Base-by-base conservation (phyloP, 1,140 invertebrate species). In the Lutraria rhynchaena region DNA sequence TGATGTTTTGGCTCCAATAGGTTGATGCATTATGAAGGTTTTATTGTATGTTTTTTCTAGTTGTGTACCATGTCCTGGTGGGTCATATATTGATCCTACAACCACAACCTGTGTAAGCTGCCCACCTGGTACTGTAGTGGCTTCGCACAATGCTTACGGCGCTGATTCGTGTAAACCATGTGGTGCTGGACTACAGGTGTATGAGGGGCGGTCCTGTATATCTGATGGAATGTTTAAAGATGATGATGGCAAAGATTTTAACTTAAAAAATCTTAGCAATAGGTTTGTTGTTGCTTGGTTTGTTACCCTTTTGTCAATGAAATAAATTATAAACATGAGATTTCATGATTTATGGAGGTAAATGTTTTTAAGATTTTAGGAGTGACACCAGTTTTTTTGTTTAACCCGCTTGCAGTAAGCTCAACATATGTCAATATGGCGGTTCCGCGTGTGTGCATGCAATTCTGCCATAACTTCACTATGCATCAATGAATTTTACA, bases 21-120 rank as follows among this genome's bases (percentile, higher is more conserved):
- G n/a, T n/a, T n/a, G n/a, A n/a, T n/a, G n/a, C n/a, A n/a, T n/a
- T n/a, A n/a, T n/a, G n/a, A n/a, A n/a, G n/a, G n/a, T 49, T 49
- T 49, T 55, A 19, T 55, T 55, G 9, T 37, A 44, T 33, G 65
- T 49, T 7, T 74, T 27, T 78, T 85, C 44, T 77, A 93, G 93
- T 1, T 95, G 94, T 87, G 91, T 94, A 33, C 94, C 94, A 4
- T 95, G 94, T 87, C 93, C 93, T 9, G 87, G 91, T 63, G 94
- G 94, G 15, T 90, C 94, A 24, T 94, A 93, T 85, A 89, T 94
- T 67, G 91, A 91, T 81, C 70, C 61, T 9, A 88, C 87, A 41
- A 89, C 86, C 15, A 89, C 85, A 15, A 85, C 74, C 3, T 92
- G 91, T 82, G 55, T 81, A 15, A 86, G 87, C 0, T 95, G 94